Conservation (phyloP, 2,888 invertebrate genomes). For the Lasius fuliginosus region DNA sequence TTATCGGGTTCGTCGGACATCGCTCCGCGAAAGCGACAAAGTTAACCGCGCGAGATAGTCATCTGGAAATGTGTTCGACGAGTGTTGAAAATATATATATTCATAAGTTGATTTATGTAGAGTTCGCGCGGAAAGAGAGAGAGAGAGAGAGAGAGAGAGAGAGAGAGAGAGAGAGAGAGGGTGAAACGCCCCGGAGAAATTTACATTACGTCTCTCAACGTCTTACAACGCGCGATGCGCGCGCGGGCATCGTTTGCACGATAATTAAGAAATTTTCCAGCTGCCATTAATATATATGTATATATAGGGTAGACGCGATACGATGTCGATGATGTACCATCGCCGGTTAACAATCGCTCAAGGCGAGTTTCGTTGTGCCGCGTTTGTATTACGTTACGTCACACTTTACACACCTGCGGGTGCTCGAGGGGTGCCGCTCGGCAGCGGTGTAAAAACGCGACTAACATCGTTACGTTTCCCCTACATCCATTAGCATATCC, state of each 20-base stretch:
- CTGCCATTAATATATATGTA: conserved; percentile 3
- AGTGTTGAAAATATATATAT: conserved; percentile 21
- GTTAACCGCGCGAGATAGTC: background rate
- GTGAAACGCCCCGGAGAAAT: conserved; percentile 6
- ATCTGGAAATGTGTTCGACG: background rate
- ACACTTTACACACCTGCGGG: conserved; percentile 28
- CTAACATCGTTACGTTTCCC: conserved; percentile 70
- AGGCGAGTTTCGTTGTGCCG: background rate
- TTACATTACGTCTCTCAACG: background rate
- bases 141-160: background rate
- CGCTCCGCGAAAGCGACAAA: background rate
- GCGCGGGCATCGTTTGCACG: background rate
- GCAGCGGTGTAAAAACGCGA: conserved; percentile 70
- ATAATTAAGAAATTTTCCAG: conserved; percentile 46
- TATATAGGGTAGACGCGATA: background rate
- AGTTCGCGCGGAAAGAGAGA: background rate
- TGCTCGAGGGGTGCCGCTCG: conserved; percentile 49
- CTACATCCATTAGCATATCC: conserved; percentile 77
- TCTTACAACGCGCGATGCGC: conserved; percentile 9
- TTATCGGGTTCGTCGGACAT: background rate
- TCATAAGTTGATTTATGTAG: background rate
- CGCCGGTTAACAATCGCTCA: conserved; percentile 26
- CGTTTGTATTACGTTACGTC: conserved; percentile 26
- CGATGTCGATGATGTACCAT: conserved; percentile 25
- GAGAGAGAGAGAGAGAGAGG: background rate